Percentiles rank a stretch among this genome's conserved stretches.
Evolutionary conservation across 2,888 invertebrate species (phyloP).

Genomic region (Tenodera sinensis): DNA sequence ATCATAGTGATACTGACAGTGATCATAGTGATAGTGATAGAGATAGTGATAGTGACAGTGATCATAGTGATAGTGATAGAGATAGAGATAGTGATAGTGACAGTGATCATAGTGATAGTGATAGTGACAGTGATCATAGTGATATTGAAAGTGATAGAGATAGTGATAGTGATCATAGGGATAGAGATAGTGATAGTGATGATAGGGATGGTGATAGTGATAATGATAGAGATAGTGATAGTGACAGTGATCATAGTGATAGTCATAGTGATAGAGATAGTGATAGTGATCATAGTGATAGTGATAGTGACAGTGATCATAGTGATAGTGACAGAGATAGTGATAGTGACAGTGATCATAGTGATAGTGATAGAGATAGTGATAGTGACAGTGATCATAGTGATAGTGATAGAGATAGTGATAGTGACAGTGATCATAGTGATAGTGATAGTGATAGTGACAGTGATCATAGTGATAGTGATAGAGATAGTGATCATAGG

Average conservation of each 20-base stretch:
- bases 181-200: too few relatives aligned
- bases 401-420: not conserved
- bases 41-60: not conserved
- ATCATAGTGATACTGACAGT: too few relatives aligned
- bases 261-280: not conserved
- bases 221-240: not conserved
- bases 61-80: not conserved
- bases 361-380: not conserved
- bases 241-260: not conserved
- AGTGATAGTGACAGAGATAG: too few relatives aligned
- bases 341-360: not conserved
- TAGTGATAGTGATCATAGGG: too few relatives aligned
- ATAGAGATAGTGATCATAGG: too few relatives aligned
- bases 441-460: not conserved
- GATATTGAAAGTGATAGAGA: too few relatives aligned
- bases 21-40: not conserved
- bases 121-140: not conserved
- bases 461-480: too few relatives aligned
- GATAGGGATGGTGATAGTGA: not conserved
- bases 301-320: not conserved
- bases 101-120: not conserved
- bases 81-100: not conserved
- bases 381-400: not conserved
- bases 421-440: not conserved
- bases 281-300: not conserved